Base-by-base conservation (phyloP, 2,888 invertebrate species). In the Ochlodes sylvanus region DNA sequence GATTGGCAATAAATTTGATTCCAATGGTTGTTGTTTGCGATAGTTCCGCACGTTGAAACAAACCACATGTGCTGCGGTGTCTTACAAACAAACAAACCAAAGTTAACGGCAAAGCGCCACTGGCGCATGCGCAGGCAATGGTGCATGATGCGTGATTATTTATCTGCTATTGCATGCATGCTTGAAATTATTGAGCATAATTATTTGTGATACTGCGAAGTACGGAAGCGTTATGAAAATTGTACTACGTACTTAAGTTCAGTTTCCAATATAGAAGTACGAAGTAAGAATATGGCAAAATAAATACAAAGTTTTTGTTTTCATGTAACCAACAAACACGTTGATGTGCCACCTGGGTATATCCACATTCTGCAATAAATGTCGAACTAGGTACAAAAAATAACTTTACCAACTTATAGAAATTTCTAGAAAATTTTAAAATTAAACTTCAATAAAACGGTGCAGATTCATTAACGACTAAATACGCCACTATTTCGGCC, bases 401-500 rank as follows among this genome's bases (percentile, higher is more conserved):
- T 38, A 38, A 38, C 38, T 38, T 10, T 0, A 38, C 38, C 38
- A 3, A 38, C 2, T 7, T 34, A 38, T 38, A 38, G 12, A 38
- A 38, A 38, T 10, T 38, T 38, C 38, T 10, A 38, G 12, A 38
- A 38, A 38, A 9, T 27, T 42, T 10, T 42, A 47, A 47, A 47
- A 15, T 7, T 15, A 44, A 44, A 44, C 44, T 15, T 15, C 47
- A 61, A 61, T 55, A 62, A 55, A 65, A 58, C 32, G 57, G 6
- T 52, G 55, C 44, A 55, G 67, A 67, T 55, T 61, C 44, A 61
- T 67, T 61, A 56, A n/a, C 55, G 55, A 62, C 44, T 67, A 56
- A 67, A 61, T 47, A 60, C 50, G 10, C 34, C 14, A 67, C 76
- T 75, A 66, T 72, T 63, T 50, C 47, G 27, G 55, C 21, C 38